Percentiles rank a stretch among this genome's conserved stretches.
Conservation (phyloP, 2,113 vertebrate genomes). For the Canis aureus region DNA sequence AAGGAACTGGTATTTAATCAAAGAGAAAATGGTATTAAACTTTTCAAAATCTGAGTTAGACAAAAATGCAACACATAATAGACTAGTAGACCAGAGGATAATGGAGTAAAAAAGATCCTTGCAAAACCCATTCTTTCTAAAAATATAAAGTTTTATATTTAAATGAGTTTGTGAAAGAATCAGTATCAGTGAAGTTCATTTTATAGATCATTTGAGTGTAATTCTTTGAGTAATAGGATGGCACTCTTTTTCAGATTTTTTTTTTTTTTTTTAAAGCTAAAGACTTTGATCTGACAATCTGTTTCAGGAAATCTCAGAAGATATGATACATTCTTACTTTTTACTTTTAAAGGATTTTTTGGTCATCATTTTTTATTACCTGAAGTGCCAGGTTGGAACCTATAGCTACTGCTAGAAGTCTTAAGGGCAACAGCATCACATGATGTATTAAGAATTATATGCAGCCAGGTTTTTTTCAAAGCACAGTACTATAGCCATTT, state of each 20-base stretch:
- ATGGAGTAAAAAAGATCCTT: constrained; percentile 9
- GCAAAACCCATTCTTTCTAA: background rate
- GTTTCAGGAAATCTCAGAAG: constrained; percentile 61
- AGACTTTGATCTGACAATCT: constrained; percentile 67
- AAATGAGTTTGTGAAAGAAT: background rate
- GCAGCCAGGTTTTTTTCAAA: constrained; percentile 51
- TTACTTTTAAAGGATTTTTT: constrained; percentile 53
- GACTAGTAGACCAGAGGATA: constrained; percentile 20
- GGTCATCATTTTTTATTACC: constrained; percentile 67
- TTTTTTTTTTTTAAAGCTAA: background rate
- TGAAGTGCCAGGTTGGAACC: constrained; percentile 77
- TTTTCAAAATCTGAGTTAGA: constrained; percentile 5
- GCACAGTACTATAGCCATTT: constrained; percentile 59
- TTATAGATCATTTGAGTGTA: background rate
- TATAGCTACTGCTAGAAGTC: constrained; percentile 44
- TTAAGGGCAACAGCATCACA: constrained; percentile 25
- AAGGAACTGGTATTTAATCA: constrained; percentile 51
- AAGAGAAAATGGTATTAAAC: constrained; percentile 25
- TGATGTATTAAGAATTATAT: background rate
- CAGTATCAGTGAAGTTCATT: background rate
- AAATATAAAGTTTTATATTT: constrained; percentile 26
- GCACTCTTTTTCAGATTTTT: constrained; percentile 30
- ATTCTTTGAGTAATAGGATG: background rate
- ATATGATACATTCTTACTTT: constrained; percentile 36
- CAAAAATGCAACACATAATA: constrained; percentile 38